A percentile compares a stretch with the other conserved stretches of the same genome.
These are phyloP conservation scores for Zoanthus sansibaricus DNA, from an alignment of 92 coral and sea anemone species.

Conservation along the genomic window DNA sequence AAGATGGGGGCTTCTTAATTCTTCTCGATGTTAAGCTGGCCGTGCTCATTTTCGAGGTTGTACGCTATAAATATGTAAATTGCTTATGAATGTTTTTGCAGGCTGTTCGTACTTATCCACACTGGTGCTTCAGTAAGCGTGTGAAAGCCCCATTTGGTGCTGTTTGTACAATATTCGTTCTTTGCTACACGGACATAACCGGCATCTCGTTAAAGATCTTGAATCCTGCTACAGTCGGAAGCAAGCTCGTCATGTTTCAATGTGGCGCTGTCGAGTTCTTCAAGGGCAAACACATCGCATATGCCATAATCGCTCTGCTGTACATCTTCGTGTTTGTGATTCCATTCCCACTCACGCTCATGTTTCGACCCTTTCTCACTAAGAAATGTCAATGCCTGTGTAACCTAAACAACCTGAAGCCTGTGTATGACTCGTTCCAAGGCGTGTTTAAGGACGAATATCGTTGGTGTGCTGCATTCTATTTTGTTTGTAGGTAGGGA, in stretches of 20 bases:
- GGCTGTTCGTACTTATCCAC: slow-evolving; percentile 72
- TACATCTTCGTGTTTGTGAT: slow-evolving; percentile 76
- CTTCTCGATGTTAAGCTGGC: no score
- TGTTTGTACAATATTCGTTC: slow-evolving; percentile 88
- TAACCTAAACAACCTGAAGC: slow-evolving; percentile 81
- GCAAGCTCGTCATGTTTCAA: slow-evolving; percentile 55
- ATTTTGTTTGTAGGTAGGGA: slow-evolving; percentile 82
- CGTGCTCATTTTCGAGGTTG: no score
- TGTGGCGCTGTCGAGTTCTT: slow-evolving; percentile 79
- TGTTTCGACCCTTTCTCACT: slow-evolving; percentile 83
- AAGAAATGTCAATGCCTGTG: slow-evolving; percentile 72
- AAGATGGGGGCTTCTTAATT: no score
- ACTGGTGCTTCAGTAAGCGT: slow-evolving; percentile 87
- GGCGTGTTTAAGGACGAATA: slow-evolving; percentile 89
- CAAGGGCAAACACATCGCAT: slow-evolving; percentile 72
- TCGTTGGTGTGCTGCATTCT: slow-evolving; percentile 98
- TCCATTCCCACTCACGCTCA: slow-evolving; percentile 84
- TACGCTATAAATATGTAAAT: neutral
- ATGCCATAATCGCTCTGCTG: slow-evolving; percentile 73
- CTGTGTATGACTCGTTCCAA: slow-evolving; percentile 86
- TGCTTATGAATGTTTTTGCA: neutral
- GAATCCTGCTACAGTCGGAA: slow-evolving; percentile 68
- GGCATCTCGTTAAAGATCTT: slow-evolving; percentile 85
- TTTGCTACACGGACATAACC: slow-evolving; percentile 92
- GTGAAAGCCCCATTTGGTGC: slow-evolving; percentile 88